These are phyloP conservation scores for Kryptolebias ocellatus DNA, from an alignment of 2,797 vertebrate species.

Conservation along the genomic window DNA sequence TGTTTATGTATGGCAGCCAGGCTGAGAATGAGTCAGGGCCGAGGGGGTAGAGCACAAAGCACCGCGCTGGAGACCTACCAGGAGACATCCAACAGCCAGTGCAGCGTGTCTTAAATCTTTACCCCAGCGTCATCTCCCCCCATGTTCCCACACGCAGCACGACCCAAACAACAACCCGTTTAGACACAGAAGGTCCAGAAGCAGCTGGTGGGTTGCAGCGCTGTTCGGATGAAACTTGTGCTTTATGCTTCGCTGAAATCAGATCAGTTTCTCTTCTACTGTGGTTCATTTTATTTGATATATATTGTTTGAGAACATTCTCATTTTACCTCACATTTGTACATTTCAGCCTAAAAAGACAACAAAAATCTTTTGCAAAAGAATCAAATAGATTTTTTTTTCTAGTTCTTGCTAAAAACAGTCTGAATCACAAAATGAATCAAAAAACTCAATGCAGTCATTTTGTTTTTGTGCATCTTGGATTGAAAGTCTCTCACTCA, in stretches of 20 bases:
- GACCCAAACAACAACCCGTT: slow-evolving; percentile 41
- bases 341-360: slow-evolving; percentile 2
- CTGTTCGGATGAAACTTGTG: slow-evolving; percentile 29
- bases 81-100: slow-evolving; percentile 68
- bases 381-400: too few relatives aligned
- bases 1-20: slow-evolving; percentile 45
- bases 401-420: too few relatives aligned
- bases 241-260: slow-evolving; percentile 49
- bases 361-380: too few relatives aligned
- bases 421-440: too few relatives aligned
- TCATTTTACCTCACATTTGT: slow-evolving; percentile 30
- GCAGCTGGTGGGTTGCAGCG: slow-evolving; percentile 43
- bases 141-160: slow-evolving; percentile 44
- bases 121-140: slow-evolving; percentile 62
- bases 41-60: slow-evolving; percentile 34
- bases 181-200: slow-evolving; percentile 32
- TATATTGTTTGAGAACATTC: background rate
- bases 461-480: too few relatives aligned
- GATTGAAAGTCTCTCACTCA: too few relatives aligned
- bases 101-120: slow-evolving; percentile 69
- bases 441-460: too few relatives aligned
- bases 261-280: slow-evolving; percentile 18
- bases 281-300: slow-evolving; percentile 1
- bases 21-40: slow-evolving; percentile 40
- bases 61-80: slow-evolving; percentile 58